Conservation (phyloP, 2,888 invertebrate species). For the Stenurella melanura region DNA sequence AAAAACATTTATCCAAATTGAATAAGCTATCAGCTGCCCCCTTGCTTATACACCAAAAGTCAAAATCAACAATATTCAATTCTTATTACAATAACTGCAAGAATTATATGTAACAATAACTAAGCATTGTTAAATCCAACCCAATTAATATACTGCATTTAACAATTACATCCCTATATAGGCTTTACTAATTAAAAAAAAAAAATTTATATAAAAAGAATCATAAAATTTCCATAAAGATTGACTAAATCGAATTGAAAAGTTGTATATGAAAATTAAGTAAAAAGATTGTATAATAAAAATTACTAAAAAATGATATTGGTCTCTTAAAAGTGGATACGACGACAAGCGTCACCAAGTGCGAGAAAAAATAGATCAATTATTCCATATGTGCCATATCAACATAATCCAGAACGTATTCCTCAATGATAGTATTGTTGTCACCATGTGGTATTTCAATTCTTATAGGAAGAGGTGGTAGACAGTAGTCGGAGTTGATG, state of each 20-base stretch:
- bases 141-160: slow-evolving; percentile 55
- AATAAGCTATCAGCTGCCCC: slow-evolving; percentile 72
- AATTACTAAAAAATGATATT: slow-evolving; percentile 39
- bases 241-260: not conserved
- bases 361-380: slow-evolving; percentile 22
- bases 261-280: slow-evolving; percentile 5
- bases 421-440: slow-evolving; percentile 57
- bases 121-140: slow-evolving; percentile 41
- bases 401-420: slow-evolving; percentile 66
- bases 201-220: slow-evolving; percentile 40
- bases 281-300: slow-evolving; percentile 31
- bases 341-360: slow-evolving; percentile 23
- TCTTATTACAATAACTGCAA: slow-evolving; percentile 8
- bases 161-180: slow-evolving; percentile 60
- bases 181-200: slow-evolving; percentile 44
- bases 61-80: slow-evolving; percentile 15
- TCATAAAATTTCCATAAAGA: slow-evolving; percentile 13
- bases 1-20: slow-evolving; percentile 58
- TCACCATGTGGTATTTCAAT: slow-evolving; percentile 59
- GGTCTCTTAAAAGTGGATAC: slow-evolving; percentile 45
- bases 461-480: slow-evolving; percentile 65
- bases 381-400: slow-evolving; percentile 57
- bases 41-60: slow-evolving; percentile 68
- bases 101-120: slow-evolving; percentile 18
- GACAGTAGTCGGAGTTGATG: slow-evolving; percentile 65